These are phyloP conservation scores for Neotoxoptera formosana DNA, from an alignment of 1,140 invertebrate genomes.

Conservation along the genomic window DNA sequence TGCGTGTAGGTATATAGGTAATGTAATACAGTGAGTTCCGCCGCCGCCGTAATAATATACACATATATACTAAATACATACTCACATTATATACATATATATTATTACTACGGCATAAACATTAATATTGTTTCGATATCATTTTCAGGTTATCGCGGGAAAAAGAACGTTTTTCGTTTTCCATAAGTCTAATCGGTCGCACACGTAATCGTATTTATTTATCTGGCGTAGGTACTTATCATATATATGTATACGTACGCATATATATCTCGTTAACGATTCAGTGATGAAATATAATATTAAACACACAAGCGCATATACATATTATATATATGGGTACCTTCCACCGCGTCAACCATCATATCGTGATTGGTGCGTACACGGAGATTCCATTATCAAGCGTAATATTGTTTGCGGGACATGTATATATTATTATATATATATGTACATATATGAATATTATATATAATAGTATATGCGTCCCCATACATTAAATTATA, in stretches of 20 bases:
- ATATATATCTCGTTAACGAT: constrained; percentile 2
- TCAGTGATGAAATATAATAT: constrained; percentile 43
- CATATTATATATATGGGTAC: too few species aligned
- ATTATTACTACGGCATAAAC: not conserved
- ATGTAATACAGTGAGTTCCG: too few species aligned
- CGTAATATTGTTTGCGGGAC: not conserved
- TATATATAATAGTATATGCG: too few species aligned
- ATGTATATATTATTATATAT: not conserved
- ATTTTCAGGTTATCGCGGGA: not conserved
- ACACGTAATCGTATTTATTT: not conserved
- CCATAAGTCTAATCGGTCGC: constrained; percentile 16
- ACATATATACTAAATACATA: not conserved
- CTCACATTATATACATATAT: not conserved
- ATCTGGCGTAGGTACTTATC: not conserved
- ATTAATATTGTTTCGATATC: not conserved
- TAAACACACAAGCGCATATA: not conserved
- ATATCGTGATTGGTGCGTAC: not conserved
- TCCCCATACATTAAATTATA: too few species aligned
- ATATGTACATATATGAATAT: too few species aligned
- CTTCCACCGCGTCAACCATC: not conserved
- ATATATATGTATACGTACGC: too few species aligned
- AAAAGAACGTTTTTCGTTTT: constrained; percentile 22
- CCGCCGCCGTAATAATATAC: not conserved
- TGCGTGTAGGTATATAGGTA: too few species aligned
- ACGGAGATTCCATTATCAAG: constrained; percentile 49